Conservation (phyloP, 2,888 invertebrate species). For the Archips crataeganus region DNA sequence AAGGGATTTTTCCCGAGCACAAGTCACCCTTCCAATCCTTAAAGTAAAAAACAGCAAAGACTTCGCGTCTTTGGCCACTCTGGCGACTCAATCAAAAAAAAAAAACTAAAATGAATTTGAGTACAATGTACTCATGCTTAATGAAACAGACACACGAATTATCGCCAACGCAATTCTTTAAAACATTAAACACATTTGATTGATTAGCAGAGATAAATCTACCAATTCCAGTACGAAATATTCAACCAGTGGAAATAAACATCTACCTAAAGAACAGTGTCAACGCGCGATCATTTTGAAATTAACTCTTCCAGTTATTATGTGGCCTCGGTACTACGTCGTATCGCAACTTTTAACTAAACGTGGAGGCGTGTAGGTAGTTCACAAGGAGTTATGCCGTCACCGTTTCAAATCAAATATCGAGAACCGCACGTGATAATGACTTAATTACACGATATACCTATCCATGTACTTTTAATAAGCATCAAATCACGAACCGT, state of each 20-base stretch:
- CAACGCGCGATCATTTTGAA: slow-evolving; percentile 29
- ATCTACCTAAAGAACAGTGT: slow-evolving; percentile 12
- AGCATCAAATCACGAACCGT: slow-evolving; percentile 4
- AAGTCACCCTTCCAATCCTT: too few relatives aligned
- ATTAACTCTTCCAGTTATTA: slow-evolving; percentile 40
- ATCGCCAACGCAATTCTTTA: neutral
- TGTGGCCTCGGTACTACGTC: slow-evolving; percentile 37
- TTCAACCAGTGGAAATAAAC: neutral
- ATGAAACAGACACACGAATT: neutral
- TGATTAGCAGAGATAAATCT: neutral
- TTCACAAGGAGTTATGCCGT: slow-evolving; percentile 37
- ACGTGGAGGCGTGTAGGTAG: slow-evolving; percentile 46
- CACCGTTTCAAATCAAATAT: slow-evolving; percentile 40
- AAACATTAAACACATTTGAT: neutral
- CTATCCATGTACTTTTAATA: slow-evolving; percentile 13
- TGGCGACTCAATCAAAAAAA: too few relatives aligned
- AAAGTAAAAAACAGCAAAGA: too few relatives aligned
- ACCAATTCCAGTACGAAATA: slow-evolving; percentile 1
- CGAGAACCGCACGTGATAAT: neutral
- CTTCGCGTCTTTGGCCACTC: too few relatives aligned
- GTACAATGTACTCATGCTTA: neutral
- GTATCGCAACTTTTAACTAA: slow-evolving; percentile 45
- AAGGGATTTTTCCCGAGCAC: too few relatives aligned
- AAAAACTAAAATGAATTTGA: too few relatives aligned
- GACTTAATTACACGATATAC: slow-evolving; percentile 7